These are phyloP conservation scores for Sarotherodon lohbergeri DNA, from an alignment of 2,113 vertebrate species.

Conservation along the genomic window DNA sequence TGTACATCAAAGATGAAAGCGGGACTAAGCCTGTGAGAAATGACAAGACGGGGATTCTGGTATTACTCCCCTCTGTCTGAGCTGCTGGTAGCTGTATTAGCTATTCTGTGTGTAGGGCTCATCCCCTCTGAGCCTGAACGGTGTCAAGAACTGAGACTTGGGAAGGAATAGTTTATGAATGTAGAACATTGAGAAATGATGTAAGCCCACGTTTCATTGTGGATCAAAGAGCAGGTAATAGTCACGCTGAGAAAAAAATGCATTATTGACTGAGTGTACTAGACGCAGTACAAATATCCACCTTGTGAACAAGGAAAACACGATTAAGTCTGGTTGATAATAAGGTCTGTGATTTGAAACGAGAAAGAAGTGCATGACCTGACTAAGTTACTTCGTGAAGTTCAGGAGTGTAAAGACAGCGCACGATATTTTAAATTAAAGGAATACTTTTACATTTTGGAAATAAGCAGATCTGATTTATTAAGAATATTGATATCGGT, in stretches of 20 bases:
- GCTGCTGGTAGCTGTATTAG: conserved; percentile 26
- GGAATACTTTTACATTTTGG: not conserved
- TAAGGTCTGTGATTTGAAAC: not conserved
- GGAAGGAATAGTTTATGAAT: conserved; percentile 34
- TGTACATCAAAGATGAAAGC: conserved; percentile 45
- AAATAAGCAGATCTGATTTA: not conserved
- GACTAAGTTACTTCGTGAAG: not conserved
- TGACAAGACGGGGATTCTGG: conserved; percentile 41
- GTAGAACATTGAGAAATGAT: not conserved
- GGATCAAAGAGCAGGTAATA: not conserved
- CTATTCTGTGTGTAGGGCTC: conserved; percentile 45
- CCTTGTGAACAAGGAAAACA: not conserved
- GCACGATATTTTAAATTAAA: not conserved
- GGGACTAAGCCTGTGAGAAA: conserved; percentile 45
- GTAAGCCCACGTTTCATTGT: not conserved
- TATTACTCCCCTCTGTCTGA: conserved; percentile 11
- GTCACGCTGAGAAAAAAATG: not conserved
- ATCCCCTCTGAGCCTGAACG: conserved; percentile 22
- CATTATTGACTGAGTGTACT: not conserved
- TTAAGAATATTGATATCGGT: not conserved
- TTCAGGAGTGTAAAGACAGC: not conserved
- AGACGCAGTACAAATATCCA: not conserved
- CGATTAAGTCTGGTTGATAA: not conserved
- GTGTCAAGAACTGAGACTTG: conserved; percentile 29
- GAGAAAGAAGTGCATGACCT: not conserved